These are phyloP conservation scores for Malthinus flaveolus DNA, from an alignment of 2,888 invertebrate genomes.

Conservation along the genomic window DNA sequence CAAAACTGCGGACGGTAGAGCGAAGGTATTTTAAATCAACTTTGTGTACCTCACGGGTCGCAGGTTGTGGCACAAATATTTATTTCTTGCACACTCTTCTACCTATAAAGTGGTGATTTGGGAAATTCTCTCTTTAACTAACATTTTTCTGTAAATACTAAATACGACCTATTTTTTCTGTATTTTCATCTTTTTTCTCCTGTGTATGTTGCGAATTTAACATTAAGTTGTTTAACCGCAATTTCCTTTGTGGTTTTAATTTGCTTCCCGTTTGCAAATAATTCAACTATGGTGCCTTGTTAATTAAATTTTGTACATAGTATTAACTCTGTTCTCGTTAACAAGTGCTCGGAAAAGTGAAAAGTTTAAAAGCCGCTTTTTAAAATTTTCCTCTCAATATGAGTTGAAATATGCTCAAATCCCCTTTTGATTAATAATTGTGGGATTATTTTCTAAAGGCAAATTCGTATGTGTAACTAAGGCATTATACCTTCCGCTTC, in stretches of 20 bases:
- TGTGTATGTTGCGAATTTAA: not conserved
- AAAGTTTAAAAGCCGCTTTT: no score
- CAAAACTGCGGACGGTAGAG: slow-evolving; percentile 92
- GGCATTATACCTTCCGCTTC: no score
- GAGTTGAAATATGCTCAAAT: no score
- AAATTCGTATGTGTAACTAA: no score
- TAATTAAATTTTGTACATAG: no score
- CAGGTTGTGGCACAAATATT: slow-evolving; percentile 17
- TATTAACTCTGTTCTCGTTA: no score
- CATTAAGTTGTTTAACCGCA: slow-evolving; percentile 13
- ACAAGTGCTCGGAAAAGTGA: no score
- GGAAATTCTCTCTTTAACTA: not conserved
- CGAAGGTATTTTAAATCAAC: slow-evolving; percentile 68
- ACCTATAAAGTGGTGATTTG: slow-evolving; percentile 1
- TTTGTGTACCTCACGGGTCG: slow-evolving; percentile 12
- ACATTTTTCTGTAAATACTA: not conserved
- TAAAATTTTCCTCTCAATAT: no score
- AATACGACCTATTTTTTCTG: no score
- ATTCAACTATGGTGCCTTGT: no score
- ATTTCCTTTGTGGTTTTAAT: slow-evolving; percentile 12
- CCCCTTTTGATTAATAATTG: no score
- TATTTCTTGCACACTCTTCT: slow-evolving; percentile 11
- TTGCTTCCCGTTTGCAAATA: slow-evolving; percentile 10
- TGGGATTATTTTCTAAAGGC: no score
- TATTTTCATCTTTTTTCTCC: not conserved